Conservation (phyloP, 2,888 invertebrate genomes). For the Dinocampus coccinellae region DNA sequence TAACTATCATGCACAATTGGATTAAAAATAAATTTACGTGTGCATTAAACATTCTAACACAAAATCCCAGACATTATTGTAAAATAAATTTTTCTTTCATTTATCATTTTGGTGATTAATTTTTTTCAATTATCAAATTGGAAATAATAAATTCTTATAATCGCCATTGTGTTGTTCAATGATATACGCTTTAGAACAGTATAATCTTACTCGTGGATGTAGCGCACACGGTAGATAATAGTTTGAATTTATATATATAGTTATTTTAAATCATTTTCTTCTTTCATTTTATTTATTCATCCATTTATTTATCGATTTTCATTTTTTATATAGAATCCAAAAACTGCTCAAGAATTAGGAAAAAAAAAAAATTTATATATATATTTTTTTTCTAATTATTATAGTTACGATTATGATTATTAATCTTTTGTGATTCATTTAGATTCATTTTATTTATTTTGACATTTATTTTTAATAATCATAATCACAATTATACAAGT, state of each 20-base stretch:
- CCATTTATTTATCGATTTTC: background rate
- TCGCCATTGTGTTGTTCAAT: slow-evolving; percentile 52
- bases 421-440: too few relatives aligned
- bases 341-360: too few relatives aligned
- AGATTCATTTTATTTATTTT: background rate
- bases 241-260: slow-evolving; percentile 41
- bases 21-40: slow-evolving; percentile 40
- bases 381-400: too few relatives aligned
- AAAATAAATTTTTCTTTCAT: too few relatives aligned
- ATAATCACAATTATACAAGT: too few relatives aligned
- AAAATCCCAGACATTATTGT: slow-evolving; percentile 37
- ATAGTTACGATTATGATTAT: too few relatives aligned
- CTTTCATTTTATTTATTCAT: background rate
- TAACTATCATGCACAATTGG: slow-evolving; percentile 43
- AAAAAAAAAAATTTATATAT: too few relatives aligned
- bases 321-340: too few relatives aligned
- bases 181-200: slow-evolving; percentile 49
- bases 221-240: slow-evolving; percentile 44
- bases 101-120: too few relatives aligned
- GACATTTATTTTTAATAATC: background rate
- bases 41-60: slow-evolving; percentile 48
- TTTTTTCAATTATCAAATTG: slow-evolving; percentile 4
- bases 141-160: background rate
- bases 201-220: slow-evolving; percentile 44
- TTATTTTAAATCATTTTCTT: slow-evolving; percentile 43